These are phyloP conservation scores for Xiphophorus maculatus DNA, from an alignment of 2,113 vertebrate species.

Conservation along the genomic window DNA sequence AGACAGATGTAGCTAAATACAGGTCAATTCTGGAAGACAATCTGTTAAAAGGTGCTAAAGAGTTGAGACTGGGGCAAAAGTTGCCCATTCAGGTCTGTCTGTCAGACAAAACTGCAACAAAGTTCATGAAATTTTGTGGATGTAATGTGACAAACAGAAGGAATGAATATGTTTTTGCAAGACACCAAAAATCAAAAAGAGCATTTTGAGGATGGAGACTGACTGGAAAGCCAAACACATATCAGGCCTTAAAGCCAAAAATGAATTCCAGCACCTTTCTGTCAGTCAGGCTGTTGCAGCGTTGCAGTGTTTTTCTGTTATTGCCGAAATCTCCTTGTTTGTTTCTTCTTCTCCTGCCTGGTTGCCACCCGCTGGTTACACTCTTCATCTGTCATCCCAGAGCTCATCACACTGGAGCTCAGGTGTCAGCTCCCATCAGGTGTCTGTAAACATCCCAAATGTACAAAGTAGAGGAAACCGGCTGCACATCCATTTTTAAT, in stretches of 20 bases:
- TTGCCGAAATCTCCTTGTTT: neutral
- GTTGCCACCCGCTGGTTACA: neutral
- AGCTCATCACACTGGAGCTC: neutral
- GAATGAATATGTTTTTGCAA: neutral
- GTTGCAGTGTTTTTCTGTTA: neutral
- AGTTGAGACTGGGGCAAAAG: too few species aligned
- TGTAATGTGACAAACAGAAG: neutral
- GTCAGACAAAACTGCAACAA: too few species aligned
- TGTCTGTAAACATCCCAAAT: neutral
- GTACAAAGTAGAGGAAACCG: neutral
- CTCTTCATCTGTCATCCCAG: neutral
- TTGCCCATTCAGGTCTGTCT: neutral
- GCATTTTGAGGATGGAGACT: neutral
- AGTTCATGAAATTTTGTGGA: neutral
- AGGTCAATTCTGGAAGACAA: too few species aligned
- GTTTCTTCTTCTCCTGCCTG: neutral
- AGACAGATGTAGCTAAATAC: too few species aligned
- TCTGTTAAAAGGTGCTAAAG: too few species aligned
- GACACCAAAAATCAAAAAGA: neutral
- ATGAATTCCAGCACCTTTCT: neutral
- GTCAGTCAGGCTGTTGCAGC: neutral
- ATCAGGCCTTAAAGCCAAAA: neutral
- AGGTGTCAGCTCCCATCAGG: neutral
- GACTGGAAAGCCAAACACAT: neutral
- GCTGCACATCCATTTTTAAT: neutral